Conservation (phyloP, 2,888 invertebrate genomes). For the Xylota sylvarum region DNA sequence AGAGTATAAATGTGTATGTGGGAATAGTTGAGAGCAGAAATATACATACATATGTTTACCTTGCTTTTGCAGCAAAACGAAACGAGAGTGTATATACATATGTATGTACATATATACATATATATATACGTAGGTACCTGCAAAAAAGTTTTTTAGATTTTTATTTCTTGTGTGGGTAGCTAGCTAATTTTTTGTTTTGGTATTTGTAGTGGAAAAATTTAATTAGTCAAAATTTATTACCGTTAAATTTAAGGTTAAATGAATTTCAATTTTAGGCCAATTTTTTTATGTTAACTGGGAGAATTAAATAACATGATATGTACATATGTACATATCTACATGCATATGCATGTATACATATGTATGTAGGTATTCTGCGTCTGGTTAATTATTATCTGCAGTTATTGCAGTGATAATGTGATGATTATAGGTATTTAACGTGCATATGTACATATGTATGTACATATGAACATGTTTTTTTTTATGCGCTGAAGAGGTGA, state of each 20-base stretch:
- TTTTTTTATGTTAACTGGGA: neutral
- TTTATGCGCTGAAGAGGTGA: too few species aligned
- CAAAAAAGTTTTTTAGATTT: constrained; percentile 17
- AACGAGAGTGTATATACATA: constrained; percentile 14
- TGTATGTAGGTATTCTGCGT: too few species aligned
- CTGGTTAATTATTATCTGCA: too few species aligned
- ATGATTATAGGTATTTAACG: neutral
- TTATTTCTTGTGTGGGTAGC: neutral
- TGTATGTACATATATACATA: too few species aligned
- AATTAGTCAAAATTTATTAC: constrained; percentile 64
- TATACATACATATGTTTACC: constrained; percentile 4
- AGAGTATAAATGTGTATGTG: constrained; percentile 30
- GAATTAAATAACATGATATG: neutral
- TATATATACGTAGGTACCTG: too few species aligned
- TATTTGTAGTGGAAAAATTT: constrained; percentile 43
- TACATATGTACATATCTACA: neutral
- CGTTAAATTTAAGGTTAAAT: constrained; percentile 68
- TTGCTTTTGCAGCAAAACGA: constrained; percentile 28
- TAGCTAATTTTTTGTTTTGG: constrained; percentile 26
- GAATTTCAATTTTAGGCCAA: constrained; percentile 48
- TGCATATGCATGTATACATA: neutral
- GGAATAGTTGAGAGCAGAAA: constrained; percentile 11
- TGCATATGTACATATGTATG: neutral
- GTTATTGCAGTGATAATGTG: neutral
- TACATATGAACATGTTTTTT: neutral